Percentiles rank a stretch among this genome's conserved stretches.
phyloP scores from a whole-genome alignment of 1,140 invertebrate genomes.

The Calosoma granatense region DNA sequence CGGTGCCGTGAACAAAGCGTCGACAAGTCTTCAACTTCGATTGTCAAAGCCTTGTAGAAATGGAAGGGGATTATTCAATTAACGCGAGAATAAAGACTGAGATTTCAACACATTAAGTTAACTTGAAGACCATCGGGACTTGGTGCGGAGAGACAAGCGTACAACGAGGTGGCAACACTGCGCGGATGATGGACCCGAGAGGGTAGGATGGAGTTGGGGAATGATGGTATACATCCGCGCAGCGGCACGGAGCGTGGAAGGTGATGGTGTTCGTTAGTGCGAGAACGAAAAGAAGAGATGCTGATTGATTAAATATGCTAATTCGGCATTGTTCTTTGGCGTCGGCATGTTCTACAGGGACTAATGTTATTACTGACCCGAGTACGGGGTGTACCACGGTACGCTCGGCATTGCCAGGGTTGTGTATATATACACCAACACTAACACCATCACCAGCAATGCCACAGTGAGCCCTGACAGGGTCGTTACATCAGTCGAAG shows the following conservation, averaged over 20 bases:
- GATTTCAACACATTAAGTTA: slow-evolving; percentile 6
- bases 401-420: too few species aligned
- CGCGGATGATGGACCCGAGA: too few species aligned
- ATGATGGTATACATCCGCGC: too few species aligned
- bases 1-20: background rate
- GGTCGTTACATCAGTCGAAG: too few species aligned
- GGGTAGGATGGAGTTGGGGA: too few species aligned
- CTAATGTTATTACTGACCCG: slow-evolving; percentile 7
- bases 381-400: background rate
- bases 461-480: too few species aligned
- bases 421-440: too few species aligned
- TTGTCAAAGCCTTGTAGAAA: background rate
- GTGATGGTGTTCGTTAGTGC: slow-evolving; percentile 1
- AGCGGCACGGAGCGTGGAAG: background rate
- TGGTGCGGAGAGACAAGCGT: background rate
- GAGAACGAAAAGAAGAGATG: slow-evolving; percentile 1
- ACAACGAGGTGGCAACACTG: too few species aligned
- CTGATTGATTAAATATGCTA: slow-evolving; percentile 9
- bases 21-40: slow-evolving; percentile 7
- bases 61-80: slow-evolving; percentile 7
- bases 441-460: too few species aligned
- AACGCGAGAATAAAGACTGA: slow-evolving; percentile 7
- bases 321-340: background rate
- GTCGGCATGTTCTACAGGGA: background rate
- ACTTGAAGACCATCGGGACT: slow-evolving; percentile 4